A percentile compares a stretch with the other conserved stretches of the same genome.
Evolutionary conservation across 2,888 invertebrate genomes (phyloP).

Genomic region (Myathropa florea): DNA sequence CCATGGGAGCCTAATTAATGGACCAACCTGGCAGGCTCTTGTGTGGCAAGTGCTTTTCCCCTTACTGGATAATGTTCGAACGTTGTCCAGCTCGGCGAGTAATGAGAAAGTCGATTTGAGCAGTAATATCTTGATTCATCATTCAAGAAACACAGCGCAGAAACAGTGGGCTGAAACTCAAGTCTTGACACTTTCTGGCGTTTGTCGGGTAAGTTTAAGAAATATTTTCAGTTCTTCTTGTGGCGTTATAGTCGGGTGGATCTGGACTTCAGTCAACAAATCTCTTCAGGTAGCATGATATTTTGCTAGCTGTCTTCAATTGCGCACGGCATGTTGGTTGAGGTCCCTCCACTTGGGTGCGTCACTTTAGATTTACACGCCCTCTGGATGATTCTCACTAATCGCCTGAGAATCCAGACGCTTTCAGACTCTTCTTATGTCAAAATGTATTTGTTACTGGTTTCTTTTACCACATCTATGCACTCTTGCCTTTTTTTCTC

Average conservation of each 20-base stretch:
- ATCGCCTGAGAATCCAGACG: no score
- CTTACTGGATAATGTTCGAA: constrained; percentile 93
- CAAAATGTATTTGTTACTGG: no score
- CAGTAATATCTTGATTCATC: constrained; percentile 97
- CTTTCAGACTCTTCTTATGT: no score
- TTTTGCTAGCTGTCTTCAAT: no score
- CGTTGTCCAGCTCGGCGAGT: constrained; percentile 84
- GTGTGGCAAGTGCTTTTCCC: constrained; percentile 98
- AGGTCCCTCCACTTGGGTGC: no score
- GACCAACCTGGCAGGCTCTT: constrained; percentile 95
- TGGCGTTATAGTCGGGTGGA: no score
- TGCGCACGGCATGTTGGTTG: no score
- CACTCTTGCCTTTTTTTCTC: not conserved
- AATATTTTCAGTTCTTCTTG: no score
- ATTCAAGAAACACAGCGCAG: constrained; percentile 98
- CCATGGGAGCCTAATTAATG: constrained; percentile 93
- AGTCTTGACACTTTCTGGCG: constrained; percentile 93
- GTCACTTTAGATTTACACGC: no score
- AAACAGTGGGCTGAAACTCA: constrained; percentile 99
- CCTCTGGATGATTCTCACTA: not conserved
- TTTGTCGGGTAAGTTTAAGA: constrained; percentile 86
- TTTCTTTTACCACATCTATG: no score
- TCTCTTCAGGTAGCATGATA: no score
- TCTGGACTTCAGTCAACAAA: no score
- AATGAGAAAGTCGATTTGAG: constrained; percentile 90